These are phyloP conservation scores for Acleris emargana DNA, from an alignment of 2,888 invertebrate species.

Conservation along the genomic window DNA sequence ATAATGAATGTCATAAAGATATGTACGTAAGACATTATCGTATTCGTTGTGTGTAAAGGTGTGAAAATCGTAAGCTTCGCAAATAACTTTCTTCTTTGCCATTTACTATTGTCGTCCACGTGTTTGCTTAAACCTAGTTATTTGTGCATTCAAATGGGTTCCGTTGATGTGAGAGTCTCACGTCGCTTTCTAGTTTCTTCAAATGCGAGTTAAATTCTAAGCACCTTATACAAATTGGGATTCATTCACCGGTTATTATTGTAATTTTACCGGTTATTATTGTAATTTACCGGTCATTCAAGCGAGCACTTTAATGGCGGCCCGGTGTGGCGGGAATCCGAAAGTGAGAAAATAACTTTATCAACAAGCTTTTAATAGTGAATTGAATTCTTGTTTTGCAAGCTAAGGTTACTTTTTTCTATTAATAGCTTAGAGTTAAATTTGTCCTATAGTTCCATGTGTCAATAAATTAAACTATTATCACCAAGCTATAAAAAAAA, in stretches of 20 bases:
- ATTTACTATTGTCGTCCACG: constrained; percentile 40
- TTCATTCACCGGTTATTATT: constrained; percentile 39
- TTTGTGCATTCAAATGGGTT: constrained; percentile 47
- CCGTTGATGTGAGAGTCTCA: constrained; percentile 32
- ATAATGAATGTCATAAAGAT: no score
- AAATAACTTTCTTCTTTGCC: constrained; percentile 33
- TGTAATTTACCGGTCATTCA: constrained; percentile 22
- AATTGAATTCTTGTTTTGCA: no score
- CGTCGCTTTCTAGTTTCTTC: constrained; percentile 42
- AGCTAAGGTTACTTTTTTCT: no score
- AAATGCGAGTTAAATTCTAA: constrained; percentile 15
- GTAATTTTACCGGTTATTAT: constrained; percentile 23
- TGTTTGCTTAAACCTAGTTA: constrained; percentile 35
- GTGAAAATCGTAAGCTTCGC: constrained; percentile 37
- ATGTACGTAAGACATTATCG: not conserved
- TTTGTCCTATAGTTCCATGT: no score
- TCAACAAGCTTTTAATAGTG: not conserved
- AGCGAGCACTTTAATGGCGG: constrained; percentile 18
- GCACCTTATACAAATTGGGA: constrained; percentile 16
- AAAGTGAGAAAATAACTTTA: not conserved
- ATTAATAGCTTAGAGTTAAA: no score
- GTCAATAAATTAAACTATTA: no score
- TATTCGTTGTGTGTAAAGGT: constrained; percentile 20
- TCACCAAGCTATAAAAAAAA: no score
- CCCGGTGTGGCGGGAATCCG: constrained; percentile 9